phyloP scores from a whole-genome alignment of 2,113 vertebrate species.

The Cebus imitator region DNA sequence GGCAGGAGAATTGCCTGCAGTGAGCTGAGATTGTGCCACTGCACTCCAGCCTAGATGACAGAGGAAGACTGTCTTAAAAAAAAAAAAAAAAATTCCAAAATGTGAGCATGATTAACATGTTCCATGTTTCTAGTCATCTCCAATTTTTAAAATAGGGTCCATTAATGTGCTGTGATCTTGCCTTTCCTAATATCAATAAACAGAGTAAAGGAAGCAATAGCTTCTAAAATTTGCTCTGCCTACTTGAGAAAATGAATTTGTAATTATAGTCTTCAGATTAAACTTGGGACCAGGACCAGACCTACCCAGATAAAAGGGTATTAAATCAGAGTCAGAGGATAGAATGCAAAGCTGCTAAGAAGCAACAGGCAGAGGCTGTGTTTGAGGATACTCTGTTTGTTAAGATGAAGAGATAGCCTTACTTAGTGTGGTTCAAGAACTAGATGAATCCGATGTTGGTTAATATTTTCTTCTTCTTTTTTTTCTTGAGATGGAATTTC shows the following conservation, averaged over 20 bases:
- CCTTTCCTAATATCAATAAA: not conserved
- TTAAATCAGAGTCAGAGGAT: not conserved
- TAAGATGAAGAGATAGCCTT: not conserved
- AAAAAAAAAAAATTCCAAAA: not conserved
- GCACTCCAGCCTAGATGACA: too few species aligned
- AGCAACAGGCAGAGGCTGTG: not conserved
- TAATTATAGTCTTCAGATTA: not conserved
- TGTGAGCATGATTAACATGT: not conserved
- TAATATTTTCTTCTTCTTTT: not conserved
- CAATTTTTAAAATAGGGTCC: not conserved
- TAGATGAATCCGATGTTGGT: not conserved
- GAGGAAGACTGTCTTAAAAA: too few species aligned
- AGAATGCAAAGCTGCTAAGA: not conserved
- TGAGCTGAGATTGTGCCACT: too few species aligned
- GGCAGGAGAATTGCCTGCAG: too few species aligned
- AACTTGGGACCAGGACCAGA: not conserved
- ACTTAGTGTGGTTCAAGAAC: constrained; percentile 1
- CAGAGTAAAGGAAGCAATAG: not conserved
- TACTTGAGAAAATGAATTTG: not conserved
- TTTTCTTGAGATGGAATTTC: too few species aligned
- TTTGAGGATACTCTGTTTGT: not conserved
- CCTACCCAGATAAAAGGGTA: not conserved
- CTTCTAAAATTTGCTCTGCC: not conserved
- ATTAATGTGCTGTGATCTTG: not conserved
- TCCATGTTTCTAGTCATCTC: not conserved